Evolutionary conservation across 2,113 vertebrate species (phyloP), one percentile per base, ranked within the genome.

Genomic region (Holacanthus passer): DNA sequence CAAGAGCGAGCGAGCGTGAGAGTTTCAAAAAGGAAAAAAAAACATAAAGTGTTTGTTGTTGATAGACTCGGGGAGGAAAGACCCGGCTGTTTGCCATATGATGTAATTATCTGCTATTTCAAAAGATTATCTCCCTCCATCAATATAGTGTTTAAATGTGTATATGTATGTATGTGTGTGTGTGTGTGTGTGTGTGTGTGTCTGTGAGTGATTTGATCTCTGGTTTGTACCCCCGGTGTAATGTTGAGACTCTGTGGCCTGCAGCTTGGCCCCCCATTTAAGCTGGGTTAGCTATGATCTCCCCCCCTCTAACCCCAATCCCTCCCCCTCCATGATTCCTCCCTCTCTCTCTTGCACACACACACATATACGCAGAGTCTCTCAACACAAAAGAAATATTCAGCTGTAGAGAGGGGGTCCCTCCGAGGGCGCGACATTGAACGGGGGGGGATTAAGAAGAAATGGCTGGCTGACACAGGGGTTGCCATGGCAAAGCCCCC

Each of bases 401-500:
- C 95, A 90, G 93, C 79, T 90, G 77, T 90, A 78, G 91, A 94
- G 92, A 86, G 90, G 92, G 94, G 93, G 93, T 94, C 89, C 87
- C 83, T 82, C 80, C 77, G 87, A 92, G 91, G 93, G 91, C 93
- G 91, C 76, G 5, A 88, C 87, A 93, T 89, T 94, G 93, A 95
- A 94, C 95, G 92, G 89, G 92, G 92, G 87, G 89, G 89, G 86
- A 86, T 94, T 94, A 93, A 95, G 94, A 89, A 90, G 82, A 90
- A 95, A 94, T 95, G 91, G 92, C 91, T 94, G 84, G 77, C 92
- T 92, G 90, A 91, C 89, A 92, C 87, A 69, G 59, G 88, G 85
- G 94, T 96, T 94, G 93, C 93, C 93, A 94, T 96, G 91, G 95
- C 92, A 93, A 95, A 79, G 79, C 62, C 93, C 72, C 90, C 88